Evolutionary conservation across 2,888 invertebrate species (phyloP).

Genomic region (Apantesis nais): DNA sequence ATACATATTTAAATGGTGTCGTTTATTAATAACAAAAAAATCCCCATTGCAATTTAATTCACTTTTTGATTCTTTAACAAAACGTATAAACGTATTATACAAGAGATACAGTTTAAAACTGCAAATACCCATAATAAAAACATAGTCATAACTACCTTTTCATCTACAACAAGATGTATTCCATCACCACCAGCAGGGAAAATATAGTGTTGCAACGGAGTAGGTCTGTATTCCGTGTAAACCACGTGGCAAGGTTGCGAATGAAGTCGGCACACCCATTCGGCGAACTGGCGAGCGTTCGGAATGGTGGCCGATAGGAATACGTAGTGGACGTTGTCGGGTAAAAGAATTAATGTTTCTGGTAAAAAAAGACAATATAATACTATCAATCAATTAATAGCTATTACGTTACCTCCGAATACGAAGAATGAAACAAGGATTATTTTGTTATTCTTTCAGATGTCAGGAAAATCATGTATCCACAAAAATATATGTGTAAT

Average conservation of each 20-base stretch:
- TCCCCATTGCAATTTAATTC: too few relatives aligned
- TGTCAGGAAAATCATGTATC: too few relatives aligned
- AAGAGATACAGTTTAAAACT: background rate
- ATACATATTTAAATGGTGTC: too few relatives aligned
- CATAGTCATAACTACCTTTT: slow-evolving; percentile 84
- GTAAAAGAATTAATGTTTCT: slow-evolving; percentile 98
- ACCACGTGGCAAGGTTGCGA: slow-evolving; percentile 99
- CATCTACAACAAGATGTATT: slow-evolving; percentile 98
- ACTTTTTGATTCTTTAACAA: too few relatives aligned
- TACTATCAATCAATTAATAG: background rate
- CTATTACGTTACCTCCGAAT: too few relatives aligned
- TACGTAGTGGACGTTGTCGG: slow-evolving; percentile 99
- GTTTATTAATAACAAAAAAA: too few relatives aligned
- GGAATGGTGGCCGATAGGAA: slow-evolving; percentile 99
- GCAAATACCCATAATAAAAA: background rate
- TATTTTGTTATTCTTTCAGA: too few relatives aligned
- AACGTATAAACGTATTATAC: too few relatives aligned
- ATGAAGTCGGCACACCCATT: slow-evolving; percentile 97
- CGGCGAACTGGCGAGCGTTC: slow-evolving; percentile 98
- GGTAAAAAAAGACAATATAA: slow-evolving; percentile 29
- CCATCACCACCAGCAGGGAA: slow-evolving; percentile 98
- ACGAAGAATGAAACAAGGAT: too few relatives aligned
- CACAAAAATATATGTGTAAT: too few relatives aligned
- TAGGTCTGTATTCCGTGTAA: slow-evolving; percentile 98
- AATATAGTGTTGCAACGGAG: slow-evolving; percentile 98